Conservation (phyloP, 2,888 invertebrate species). For the Lymantria monacha region DNA sequence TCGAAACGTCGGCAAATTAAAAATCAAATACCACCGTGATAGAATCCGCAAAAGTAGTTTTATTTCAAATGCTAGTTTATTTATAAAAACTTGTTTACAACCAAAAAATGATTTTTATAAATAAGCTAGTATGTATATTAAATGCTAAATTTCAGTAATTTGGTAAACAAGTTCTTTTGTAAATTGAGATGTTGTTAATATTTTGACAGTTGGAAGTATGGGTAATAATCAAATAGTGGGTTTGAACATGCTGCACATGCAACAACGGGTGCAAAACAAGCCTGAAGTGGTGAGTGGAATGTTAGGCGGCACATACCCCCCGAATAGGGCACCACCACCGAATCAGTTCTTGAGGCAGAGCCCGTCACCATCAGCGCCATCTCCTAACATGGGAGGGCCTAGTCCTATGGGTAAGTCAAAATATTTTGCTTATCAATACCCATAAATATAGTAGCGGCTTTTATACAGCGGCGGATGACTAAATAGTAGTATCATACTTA, state of each 20-base stretch:
- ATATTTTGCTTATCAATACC: neutral
- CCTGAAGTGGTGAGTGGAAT: slow-evolving; percentile 57
- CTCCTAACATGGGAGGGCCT: slow-evolving; percentile 84
- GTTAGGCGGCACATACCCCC: slow-evolving; percentile 72
- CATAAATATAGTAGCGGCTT: neutral
- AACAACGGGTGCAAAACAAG: slow-evolving; percentile 53
- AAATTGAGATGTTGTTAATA: no score
- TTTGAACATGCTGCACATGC: slow-evolving; percentile 75
- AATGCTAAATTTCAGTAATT: no score
- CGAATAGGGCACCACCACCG: slow-evolving; percentile 85
- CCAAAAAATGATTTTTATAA: no score
- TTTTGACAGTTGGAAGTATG: slow-evolving; percentile 59
- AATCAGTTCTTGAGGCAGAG: slow-evolving; percentile 90
- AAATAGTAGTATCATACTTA: no score
- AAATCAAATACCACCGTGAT: no score
- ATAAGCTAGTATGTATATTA: no score
- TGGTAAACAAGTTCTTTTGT: no score
- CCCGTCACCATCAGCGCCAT: slow-evolving; percentile 89
- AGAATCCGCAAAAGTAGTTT: no score
- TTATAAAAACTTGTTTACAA: no score
- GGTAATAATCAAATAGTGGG: slow-evolving; percentile 66
- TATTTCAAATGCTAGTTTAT: no score
- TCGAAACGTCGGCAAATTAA: no score
- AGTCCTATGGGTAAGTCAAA: slow-evolving; percentile 69
- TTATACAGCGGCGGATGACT: no score